phyloP scores from a whole-genome alignment of 2,113 vertebrate genomes.

The Chroicocephalus ridibundus region DNA sequence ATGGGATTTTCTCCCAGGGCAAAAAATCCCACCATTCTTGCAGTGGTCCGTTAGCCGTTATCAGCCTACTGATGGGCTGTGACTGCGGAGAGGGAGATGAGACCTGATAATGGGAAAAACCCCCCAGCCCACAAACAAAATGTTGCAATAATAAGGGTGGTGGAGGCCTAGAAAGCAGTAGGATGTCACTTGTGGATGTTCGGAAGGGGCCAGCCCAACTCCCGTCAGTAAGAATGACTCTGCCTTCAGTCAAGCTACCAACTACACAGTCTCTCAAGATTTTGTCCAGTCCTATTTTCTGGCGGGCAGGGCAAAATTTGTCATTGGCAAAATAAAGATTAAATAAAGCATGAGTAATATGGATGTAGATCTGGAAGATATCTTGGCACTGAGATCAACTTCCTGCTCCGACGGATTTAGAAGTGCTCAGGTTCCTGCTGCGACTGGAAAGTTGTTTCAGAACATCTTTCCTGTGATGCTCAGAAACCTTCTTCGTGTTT shows the following conservation, averaged over 20 bases:
- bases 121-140: not conserved
- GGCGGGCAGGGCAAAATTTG: not conserved
- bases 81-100: not conserved
- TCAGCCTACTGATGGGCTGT: not conserved
- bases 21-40: not conserved
- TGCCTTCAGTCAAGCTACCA: not conserved
- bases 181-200: not conserved
- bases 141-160: not conserved
- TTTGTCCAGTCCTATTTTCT: not conserved
- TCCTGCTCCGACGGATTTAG: constrained; percentile 49
- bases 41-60: not conserved
- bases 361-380: constrained; percentile 15
- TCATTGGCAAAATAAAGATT: not conserved
- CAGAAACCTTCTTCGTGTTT: constrained; percentile 28
- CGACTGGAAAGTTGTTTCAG: constrained; percentile 51
- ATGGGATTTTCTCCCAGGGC: not conserved
- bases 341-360: constrained; percentile 25
- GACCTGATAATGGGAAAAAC: not conserved
- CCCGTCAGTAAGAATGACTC: not conserved
- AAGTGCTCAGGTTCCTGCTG: constrained; percentile 49
- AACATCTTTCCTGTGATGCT: constrained; percentile 68
- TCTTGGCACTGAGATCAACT: constrained; percentile 5
- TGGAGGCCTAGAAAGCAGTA: not conserved
- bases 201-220: not conserved
- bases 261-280: not conserved